Conservation (phyloP, 2,888 invertebrate genomes). For the Noctuana brunneofusca region DNA sequence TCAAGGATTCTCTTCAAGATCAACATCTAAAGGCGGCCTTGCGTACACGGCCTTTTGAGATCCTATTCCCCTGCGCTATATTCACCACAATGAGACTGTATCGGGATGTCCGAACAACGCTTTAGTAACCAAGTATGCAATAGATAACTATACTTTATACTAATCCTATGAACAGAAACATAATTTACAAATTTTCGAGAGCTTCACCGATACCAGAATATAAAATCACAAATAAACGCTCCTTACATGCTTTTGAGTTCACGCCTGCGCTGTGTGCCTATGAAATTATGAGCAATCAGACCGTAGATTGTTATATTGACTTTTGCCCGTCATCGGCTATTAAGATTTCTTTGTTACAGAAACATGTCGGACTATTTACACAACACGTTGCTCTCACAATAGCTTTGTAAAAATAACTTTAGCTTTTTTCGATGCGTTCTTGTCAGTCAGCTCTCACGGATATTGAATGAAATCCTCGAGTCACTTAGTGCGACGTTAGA, state of each 20-base stretch:
- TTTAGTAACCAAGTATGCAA: conserved; percentile 77
- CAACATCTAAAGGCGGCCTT: conserved; percentile 29
- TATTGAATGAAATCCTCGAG: conserved; percentile 77
- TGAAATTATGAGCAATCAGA: conserved; percentile 78
- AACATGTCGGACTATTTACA: conserved; percentile 83
- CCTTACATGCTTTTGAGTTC: conserved; percentile 48
- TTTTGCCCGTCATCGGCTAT: conserved; percentile 81
- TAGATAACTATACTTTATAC: conserved; percentile 79
- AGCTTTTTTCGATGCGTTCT: conserved; percentile 63
- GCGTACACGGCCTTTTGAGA: conserved; percentile 46
- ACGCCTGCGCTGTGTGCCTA: conserved; percentile 51
- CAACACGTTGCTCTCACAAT: conserved; percentile 75
- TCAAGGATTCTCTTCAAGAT: conserved; percentile 60
- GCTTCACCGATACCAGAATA: conserved; percentile 51
- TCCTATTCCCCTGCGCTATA: conserved; percentile 52
- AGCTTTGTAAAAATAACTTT: conserved; percentile 73
- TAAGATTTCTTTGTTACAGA: conserved; percentile 82
- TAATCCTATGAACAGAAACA: conserved; percentile 74
- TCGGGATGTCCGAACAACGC: conserved; percentile 69
- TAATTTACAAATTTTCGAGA: conserved; percentile 76
- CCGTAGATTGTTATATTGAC: conserved; percentile 77
- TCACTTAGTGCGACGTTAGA: conserved; percentile 77
- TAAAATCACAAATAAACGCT: conserved; percentile 55
- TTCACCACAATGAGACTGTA: conserved; percentile 59
- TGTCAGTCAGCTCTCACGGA: conserved; percentile 73